Evolutionary conservation across 1,140 invertebrate genomes (phyloP).

Genomic region (Dryas iulia): DNA sequence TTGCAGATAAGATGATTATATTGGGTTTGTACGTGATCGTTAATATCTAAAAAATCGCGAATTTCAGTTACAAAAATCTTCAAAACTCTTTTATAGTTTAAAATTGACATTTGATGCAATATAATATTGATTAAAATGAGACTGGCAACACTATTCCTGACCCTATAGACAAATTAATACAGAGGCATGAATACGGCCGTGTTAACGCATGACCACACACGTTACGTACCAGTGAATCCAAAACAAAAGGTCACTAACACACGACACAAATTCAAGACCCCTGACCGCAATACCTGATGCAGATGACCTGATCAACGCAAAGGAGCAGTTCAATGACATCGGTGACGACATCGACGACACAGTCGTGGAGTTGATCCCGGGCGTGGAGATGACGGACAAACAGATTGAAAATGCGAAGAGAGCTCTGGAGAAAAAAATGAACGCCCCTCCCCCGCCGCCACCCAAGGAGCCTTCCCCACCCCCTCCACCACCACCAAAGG

Average conservation of each 20-base stretch:
- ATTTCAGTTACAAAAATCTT: no score
- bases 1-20: not conserved
- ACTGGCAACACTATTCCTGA: slow-evolving; percentile 8
- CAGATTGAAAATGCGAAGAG: slow-evolving; percentile 54
- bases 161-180: slow-evolving; percentile 24
- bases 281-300: slow-evolving; percentile 67
- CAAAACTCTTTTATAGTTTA: not conserved
- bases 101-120: not conserved
- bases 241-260: not conserved
- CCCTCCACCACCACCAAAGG: slow-evolving; percentile 35
- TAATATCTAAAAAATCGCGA: not conserved
- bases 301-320: slow-evolving; percentile 99
- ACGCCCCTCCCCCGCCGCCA: slow-evolving; percentile 35
- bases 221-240: not conserved
- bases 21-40: not conserved
- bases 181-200: slow-evolving; percentile 26
- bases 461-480: slow-evolving; percentile 39
- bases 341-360: slow-evolving; percentile 98
- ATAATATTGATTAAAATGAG: not conserved
- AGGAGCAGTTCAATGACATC: slow-evolving; percentile 98
- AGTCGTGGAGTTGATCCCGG: slow-evolving; percentile 95
- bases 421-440: slow-evolving; percentile 24
- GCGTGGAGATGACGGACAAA: slow-evolving; percentile 76
- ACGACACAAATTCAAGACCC: slow-evolving; percentile 16
- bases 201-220: slow-evolving; percentile 37